Evolutionary conservation across 2,113 vertebrate species (phyloP).

Genomic region (Varanus komodoensis): DNA sequence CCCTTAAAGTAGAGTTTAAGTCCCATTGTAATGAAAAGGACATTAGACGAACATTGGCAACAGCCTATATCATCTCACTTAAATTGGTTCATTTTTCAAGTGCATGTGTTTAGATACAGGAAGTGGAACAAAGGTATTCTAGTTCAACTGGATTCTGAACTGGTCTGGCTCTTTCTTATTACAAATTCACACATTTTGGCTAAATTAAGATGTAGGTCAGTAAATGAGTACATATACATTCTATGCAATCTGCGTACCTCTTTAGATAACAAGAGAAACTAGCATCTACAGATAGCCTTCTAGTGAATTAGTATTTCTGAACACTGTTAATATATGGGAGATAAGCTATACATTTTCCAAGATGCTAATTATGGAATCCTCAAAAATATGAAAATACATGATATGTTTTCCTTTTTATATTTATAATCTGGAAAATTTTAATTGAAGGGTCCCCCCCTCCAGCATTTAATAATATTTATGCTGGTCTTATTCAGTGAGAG

Average conservation of each 20-base stretch:
- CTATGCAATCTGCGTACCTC: neutral
- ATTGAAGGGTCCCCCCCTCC: neutral
- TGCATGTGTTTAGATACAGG: neutral
- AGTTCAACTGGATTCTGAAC: neutral
- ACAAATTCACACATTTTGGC: neutral
- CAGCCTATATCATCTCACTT: neutral
- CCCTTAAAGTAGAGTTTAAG: too few relatives aligned
- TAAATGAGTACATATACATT: neutral
- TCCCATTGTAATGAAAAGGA: too few relatives aligned
- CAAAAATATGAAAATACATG: conserved; percentile 19
- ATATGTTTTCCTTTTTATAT: conserved; percentile 22
- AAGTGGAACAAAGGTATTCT: too few relatives aligned
- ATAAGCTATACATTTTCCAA: neutral
- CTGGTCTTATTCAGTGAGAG: neutral
- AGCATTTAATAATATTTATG: conserved; percentile 25
- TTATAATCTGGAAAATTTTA: conserved; percentile 33
- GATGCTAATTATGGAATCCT: conserved; percentile 48
- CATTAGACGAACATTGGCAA: too few relatives aligned
- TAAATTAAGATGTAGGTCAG: neutral
- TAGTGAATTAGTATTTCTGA: neutral
- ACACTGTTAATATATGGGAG: neutral
- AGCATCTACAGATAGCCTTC: neutral
- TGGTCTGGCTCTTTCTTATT: neutral
- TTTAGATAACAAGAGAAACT: neutral
- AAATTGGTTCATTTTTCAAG: neutral